Evolutionary conservation across 2,797 vertebrate species (phyloP), one percentile per base, ranked within the genome.

Genomic region (Acanthurus lineatus): DNA sequence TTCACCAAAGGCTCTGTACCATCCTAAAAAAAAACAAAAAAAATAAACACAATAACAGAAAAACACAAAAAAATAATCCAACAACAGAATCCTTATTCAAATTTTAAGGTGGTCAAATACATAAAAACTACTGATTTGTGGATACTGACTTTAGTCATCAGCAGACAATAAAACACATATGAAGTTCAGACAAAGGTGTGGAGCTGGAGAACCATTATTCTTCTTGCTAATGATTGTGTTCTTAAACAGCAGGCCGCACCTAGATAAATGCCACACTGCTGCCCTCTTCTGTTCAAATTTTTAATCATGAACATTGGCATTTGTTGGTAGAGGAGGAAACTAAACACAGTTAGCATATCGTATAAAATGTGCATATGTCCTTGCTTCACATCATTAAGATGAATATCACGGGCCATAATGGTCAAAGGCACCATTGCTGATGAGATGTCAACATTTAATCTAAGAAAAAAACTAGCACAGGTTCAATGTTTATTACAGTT

Each of bases 1-100:
- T 99, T 99, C 71, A 99, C 97, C 22, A 96, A 95, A 57, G 96
- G 93, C 56, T 98, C 97, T 2, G 96, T 96, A 40, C 97, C 97
- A 49, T 98, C 97, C 98, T 99, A 83, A 40, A 45, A 40, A 45
- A 40, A 6, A 65, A 9, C 4, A 49, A 28, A 1, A 71, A 5
- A 35, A 35, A 35, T 35, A 64, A n/a, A 79, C 32, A 57, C n/a
- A 71, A 70, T 73, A 6, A 49, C 28, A 35, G 32, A 35, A 35
- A 35, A 35, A 35, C 32, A 35, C 32, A 35, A 66, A 32, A 17
- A 56, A 51, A 47, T 58, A 64, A 22, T 57, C 15, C 40, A 16
- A 58, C 47, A 58, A 20, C 32, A 44, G 12, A 70, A 38, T 53
- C 32, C 35, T 53, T 19, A 64, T 64, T 69, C 42, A 67, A 62